Evolutionary conservation across 2,888 invertebrate species (phyloP).

Genomic region (Mesorhabditis spiculigera): DNA sequence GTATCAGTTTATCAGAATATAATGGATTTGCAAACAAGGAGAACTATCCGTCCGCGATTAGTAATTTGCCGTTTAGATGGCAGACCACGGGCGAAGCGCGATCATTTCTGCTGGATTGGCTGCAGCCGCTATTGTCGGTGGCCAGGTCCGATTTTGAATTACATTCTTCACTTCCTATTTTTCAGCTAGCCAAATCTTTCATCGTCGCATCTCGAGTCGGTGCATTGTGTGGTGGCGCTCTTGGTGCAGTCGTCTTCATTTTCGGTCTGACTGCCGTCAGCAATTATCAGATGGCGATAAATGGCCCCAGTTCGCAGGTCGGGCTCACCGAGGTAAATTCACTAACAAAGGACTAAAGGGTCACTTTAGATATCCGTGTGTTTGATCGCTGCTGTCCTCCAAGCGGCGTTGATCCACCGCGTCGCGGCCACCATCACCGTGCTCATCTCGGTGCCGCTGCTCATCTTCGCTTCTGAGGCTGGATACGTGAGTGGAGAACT

Average conservation of each 20-base stretch:
- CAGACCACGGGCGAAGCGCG: conserved; percentile 8
- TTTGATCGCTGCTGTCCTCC: not conserved
- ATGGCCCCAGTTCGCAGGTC: not conserved
- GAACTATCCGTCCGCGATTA: not conserved
- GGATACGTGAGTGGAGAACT: no score
- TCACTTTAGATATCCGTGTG: not conserved
- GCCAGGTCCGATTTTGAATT: not conserved
- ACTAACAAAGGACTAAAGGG: not conserved
- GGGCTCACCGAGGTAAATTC: conserved; percentile 1
- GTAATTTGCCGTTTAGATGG: conserved; percentile 6
- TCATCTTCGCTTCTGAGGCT: not conserved
- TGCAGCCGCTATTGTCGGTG: conserved; percentile 6
- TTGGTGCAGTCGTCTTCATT: conserved; percentile 35
- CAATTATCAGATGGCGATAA: conserved; percentile 31
- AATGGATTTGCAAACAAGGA: not conserved
- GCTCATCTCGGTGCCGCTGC: not conserved
- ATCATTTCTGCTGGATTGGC: not conserved
- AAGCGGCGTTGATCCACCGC: not conserved
- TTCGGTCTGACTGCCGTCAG: conserved; percentile 34
- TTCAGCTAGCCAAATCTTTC: not conserved
- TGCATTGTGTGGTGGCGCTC: conserved; percentile 9
- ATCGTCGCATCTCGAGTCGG: conserved; percentile 7
- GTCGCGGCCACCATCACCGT: not conserved
- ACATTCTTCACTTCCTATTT: not conserved
- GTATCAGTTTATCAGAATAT: conserved; percentile 5